These are phyloP conservation scores for Escarpia spicata DNA, from an alignment of 2,888 invertebrate species.

Conservation along the genomic window DNA sequence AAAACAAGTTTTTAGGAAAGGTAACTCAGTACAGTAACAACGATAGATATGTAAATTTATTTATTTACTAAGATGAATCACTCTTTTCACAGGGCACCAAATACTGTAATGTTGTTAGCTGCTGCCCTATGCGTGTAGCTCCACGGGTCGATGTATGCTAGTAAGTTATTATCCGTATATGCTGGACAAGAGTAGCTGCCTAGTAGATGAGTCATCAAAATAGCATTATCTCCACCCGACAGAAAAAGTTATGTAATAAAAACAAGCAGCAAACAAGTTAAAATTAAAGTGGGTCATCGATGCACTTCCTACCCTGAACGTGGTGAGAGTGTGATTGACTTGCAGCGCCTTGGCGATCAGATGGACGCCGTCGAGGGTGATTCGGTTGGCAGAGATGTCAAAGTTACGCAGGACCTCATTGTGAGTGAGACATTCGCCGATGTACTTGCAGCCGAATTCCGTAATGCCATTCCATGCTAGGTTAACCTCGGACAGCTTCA, in stretches of 20 bases:
- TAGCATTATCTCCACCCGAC: too few relatives aligned
- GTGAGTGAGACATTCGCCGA: constrained; percentile 40
- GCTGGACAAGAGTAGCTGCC: too few relatives aligned
- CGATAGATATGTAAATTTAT: too few relatives aligned
- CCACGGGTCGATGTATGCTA: too few relatives aligned
- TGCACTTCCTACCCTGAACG: constrained; percentile 56
- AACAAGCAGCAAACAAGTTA: neutral
- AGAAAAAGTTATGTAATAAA: neutral
- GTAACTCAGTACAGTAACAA: too few relatives aligned
- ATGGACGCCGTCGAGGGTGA: constrained; percentile 46
- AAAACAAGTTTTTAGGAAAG: too few relatives aligned
- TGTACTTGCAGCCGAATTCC: neutral
- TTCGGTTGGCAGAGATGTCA: constrained; percentile 51
- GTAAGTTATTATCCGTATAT: too few relatives aligned
- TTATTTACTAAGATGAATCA: too few relatives aligned
- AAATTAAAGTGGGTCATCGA: neutral
- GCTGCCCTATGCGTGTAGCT: too few relatives aligned
- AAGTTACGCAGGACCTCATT: constrained; percentile 57
- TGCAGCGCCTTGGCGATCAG: constrained; percentile 66
- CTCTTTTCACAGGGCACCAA: too few relatives aligned
- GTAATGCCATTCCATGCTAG: neutral
- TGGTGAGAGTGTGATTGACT: constrained; percentile 65
- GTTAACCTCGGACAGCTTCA: neutral
- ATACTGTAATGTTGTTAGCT: too few relatives aligned
- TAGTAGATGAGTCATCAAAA: too few relatives aligned